Evolutionary conservation across 2,888 invertebrate genomes (phyloP).

Genomic region (Diaperis boleti): DNA sequence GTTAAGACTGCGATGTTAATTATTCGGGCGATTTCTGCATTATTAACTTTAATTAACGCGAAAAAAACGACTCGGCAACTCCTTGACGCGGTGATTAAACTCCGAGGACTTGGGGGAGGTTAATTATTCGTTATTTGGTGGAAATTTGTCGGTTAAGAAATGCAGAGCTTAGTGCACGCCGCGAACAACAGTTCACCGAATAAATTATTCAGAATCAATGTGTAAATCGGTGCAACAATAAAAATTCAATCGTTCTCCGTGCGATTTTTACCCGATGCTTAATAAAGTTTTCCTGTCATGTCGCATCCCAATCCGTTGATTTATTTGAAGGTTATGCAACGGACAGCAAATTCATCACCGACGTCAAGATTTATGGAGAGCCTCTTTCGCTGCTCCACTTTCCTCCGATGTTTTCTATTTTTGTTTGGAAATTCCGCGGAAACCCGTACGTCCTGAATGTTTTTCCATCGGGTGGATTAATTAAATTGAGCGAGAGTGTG

Average conservation of each 20-base stretch:
- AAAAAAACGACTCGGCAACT: not conserved
- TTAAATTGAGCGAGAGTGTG: conserved; percentile 12
- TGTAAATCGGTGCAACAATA: conserved; percentile 8
- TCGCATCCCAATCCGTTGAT: conserved; percentile 32
- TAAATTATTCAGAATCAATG: no score
- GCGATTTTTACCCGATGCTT: conserved; percentile 17
- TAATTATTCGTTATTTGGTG: no score
- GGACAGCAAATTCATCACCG: conserved; percentile 38
- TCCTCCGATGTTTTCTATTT: not conserved
- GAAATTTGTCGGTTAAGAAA: no score
- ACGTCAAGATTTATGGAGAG: conserved; percentile 33
- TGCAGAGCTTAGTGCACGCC: no score
- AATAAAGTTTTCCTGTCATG: conserved; percentile 33
- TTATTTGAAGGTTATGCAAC: conserved; percentile 38
- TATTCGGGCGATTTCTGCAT: not conserved
- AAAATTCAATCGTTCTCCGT: conserved; percentile 7
- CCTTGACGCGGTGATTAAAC: no score
- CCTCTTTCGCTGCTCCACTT: conserved; percentile 9
- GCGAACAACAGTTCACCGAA: no score
- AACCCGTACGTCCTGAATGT: conserved; percentile 2
- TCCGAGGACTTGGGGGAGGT: no score
- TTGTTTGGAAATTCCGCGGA: not conserved
- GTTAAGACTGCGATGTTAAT: conserved; percentile 1
- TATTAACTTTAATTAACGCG: conserved; percentile 3
- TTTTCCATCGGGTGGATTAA: conserved; percentile 11